These are phyloP conservation scores for Amazona vittata DNA, from an alignment of 2,113 vertebrate species.

Conservation along the genomic window DNA sequence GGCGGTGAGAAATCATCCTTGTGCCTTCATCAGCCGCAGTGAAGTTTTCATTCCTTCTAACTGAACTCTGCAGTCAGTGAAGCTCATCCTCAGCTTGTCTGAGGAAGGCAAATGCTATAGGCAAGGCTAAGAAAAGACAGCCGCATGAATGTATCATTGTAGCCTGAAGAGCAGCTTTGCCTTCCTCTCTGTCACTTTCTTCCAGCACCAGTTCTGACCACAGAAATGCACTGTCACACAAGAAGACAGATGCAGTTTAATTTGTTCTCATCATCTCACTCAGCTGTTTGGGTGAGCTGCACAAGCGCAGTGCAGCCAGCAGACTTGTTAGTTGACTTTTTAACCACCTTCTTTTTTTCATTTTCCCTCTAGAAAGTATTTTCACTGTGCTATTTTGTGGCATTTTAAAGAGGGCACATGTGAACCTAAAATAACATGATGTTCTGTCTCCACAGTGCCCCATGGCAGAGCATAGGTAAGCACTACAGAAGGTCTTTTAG, in stretches of 20 bases:
- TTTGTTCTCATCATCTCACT: neutral
- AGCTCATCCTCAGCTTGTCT: neutral
- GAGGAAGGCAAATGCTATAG: neutral
- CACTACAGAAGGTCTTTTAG: rapidly evolving
- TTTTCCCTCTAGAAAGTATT: neutral
- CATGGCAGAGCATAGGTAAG: neutral
- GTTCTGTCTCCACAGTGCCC: neutral
- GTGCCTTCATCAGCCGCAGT: neutral
- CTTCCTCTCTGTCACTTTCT: neutral
- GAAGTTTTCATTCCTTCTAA: neutral
- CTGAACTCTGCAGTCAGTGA: neutral
- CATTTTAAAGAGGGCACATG: neutral
- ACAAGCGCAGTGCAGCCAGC: neutral
- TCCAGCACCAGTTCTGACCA: neutral
- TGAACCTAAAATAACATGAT: neutral
- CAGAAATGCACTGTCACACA: neutral
- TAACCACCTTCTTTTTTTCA: rapidly evolving
- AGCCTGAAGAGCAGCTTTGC: neutral
- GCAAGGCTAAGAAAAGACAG: neutral
- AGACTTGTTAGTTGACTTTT: neutral
- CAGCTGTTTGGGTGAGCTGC: neutral
- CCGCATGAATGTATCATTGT: neutral
- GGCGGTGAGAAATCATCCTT: neutral
- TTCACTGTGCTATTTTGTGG: neutral
- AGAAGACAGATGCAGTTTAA: neutral